These are phyloP conservation scores for Chaenodraco wilsoni DNA, from an alignment of 2,797 vertebrate genomes.

Conservation along the genomic window DNA sequence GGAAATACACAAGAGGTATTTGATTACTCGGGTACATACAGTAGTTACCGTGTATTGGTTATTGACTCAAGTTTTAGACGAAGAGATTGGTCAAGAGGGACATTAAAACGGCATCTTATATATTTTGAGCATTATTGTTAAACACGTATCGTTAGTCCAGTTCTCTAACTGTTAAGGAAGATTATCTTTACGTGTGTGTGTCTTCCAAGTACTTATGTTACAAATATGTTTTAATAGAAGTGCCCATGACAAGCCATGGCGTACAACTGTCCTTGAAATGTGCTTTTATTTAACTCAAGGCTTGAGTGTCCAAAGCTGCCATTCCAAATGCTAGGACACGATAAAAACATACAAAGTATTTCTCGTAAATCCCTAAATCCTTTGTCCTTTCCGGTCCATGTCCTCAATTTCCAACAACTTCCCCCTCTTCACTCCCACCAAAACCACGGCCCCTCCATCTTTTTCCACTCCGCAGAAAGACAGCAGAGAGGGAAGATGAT, in stretches of 20 bases:
- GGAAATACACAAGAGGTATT: constrained; percentile 9
- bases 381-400: constrained; percentile 59
- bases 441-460: constrained; percentile 66
- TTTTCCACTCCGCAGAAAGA: constrained; percentile 79
- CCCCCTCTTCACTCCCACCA: constrained; percentile 45
- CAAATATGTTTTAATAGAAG: not conserved
- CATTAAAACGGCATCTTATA: not conserved
- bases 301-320: constrained; percentile 5
- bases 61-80: constrained; percentile 9
- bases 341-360: constrained; percentile 23
- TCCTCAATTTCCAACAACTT: constrained; percentile 61
- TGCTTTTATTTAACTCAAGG: not conserved
- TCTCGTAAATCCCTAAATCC: constrained; percentile 41
- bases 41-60: constrained; percentile 31
- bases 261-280: not conserved
- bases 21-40: constrained; percentile 5
- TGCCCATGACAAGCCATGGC: not conserved
- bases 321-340: constrained; percentile 7
- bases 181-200: not conserved
- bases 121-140: not conserved
- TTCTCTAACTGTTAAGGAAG: not conserved
- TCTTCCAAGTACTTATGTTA: not conserved
- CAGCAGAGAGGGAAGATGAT: constrained; percentile 86
- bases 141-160: not conserved
- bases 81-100: constrained; percentile 8